Evolutionary conservation across 2,797 vertebrate genomes (phyloP).

Genomic region (Neosilurus mollespiculum): DNA sequence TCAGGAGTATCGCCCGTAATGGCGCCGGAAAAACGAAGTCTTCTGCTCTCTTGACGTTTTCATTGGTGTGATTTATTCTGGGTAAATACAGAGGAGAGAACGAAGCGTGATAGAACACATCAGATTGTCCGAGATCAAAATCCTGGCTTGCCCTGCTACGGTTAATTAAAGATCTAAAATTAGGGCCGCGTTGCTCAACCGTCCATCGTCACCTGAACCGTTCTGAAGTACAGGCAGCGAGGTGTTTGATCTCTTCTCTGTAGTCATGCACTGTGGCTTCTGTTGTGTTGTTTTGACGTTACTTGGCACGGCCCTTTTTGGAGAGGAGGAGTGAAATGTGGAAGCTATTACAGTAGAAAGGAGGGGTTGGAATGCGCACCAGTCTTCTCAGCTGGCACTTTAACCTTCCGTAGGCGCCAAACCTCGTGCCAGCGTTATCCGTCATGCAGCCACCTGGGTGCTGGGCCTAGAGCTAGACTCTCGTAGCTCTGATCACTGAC

Average conservation of each 20-base stretch:
- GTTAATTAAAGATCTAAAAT: constrained; percentile 25
- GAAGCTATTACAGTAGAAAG: constrained; percentile 68
- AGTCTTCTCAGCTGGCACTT: constrained; percentile 57
- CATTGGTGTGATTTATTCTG: constrained; percentile 31
- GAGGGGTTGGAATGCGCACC: constrained; percentile 63
- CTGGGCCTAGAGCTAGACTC: constrained; percentile 39
- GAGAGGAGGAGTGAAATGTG: constrained; percentile 68
- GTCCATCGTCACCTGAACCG: not conserved
- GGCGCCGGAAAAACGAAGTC: constrained; percentile 20
- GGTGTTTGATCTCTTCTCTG: constrained; percentile 52
- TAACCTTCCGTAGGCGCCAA: constrained; percentile 49
- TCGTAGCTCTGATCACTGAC: not conserved
- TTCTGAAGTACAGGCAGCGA: not conserved
- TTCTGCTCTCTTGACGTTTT: constrained; percentile 26
- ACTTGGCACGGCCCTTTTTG: constrained; percentile 57
- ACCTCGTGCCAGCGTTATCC: constrained; percentile 60
- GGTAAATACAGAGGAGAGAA: constrained; percentile 28
- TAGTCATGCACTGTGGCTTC: constrained; percentile 46
- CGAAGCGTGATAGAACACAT: constrained; percentile 8
- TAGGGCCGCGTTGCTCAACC: constrained; percentile 1
- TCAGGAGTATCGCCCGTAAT: constrained; percentile 13
- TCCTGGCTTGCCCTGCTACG: not conserved
- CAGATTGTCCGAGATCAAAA: constrained; percentile 11
- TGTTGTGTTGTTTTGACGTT: constrained; percentile 56
- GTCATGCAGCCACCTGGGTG: constrained; percentile 59